phyloP scores from a whole-genome alignment of 2,113 vertebrate species.

The Callorhinus ursinus region DNA sequence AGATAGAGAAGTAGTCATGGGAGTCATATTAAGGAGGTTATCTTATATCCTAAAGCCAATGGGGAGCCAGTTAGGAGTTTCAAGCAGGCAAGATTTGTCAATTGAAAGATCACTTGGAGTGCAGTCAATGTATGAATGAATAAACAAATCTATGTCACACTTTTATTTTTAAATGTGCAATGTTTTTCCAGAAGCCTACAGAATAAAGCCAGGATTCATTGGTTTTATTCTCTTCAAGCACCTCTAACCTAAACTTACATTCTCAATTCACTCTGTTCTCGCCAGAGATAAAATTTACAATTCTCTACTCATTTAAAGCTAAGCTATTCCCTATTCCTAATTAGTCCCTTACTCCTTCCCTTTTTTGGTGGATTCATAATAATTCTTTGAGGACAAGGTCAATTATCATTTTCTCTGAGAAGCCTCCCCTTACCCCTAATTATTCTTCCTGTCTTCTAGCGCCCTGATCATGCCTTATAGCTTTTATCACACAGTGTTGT shows the following conservation, averaged over 20 bases:
- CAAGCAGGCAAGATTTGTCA: neutral
- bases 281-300: neutral
- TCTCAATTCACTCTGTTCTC: neutral
- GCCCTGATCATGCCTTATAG: neutral
- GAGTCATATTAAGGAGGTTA: neutral
- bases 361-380: neutral
- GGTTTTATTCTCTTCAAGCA: neutral
- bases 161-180: neutral
- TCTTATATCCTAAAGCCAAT: constrained; percentile 11
- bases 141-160: constrained; percentile 24
- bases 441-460: neutral
- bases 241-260: neutral
- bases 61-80: neutral
- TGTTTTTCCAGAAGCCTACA: neutral
- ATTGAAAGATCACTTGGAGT: neutral
- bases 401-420: constrained; percentile 30
- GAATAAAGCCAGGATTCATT: neutral
- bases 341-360: neutral
- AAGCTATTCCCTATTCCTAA: neutral
- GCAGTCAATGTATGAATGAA: neutral
- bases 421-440: neutral
- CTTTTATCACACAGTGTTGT: neutral
- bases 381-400: neutral
- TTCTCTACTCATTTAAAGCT: neutral
- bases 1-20: neutral